Base-by-base conservation (phyloP, 2,113 vertebrate genomes). In the Morone chrysops region DNA sequence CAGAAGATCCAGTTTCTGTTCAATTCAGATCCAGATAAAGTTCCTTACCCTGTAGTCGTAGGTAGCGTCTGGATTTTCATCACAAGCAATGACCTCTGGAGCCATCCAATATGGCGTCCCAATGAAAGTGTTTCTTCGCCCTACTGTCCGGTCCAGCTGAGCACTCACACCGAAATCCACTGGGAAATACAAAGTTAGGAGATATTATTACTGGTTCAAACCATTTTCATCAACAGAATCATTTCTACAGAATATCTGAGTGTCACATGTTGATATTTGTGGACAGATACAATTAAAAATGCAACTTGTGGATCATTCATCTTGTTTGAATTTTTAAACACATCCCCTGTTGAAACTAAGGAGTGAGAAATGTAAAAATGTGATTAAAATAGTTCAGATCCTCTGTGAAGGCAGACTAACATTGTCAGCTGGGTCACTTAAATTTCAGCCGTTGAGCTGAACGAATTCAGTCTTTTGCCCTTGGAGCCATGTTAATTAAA, bases 101-200 rank as follows among this genome's bases (percentile, higher is more conserved):
- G 98, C 98, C 98, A 99, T 99, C 98, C 98, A 99, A 80, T 99
- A 99, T 0, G 98, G 98, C 2, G 98, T 99, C 76, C 98, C 98
- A 70, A 99, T 99, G 89, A 99, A 99, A 2, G 98, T 99, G 88
- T 99, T 99, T 87, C 98, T 97, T 53, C 98, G 95, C 20, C 98
- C 98, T 3, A 99, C 98, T 0, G 98, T 99, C 67, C 98, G 96
- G 92, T 99, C 98, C 89, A 99, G 94, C 95, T 99, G 98, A 86
- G 98, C 98, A 0, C 98, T 99, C 79, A 99, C 98, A 56, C 98
- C 98, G 0, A 99, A 99, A 94, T 99, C 98, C 84, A 99, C 98
- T 99, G 93, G 0, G 50, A 70, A 4, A 71, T 0, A 63, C 10
- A 38, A 38, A 8, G 48, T 50, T 3, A 20, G 8, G 68, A 77